phyloP scores from a whole-genome alignment of 2,113 vertebrate genomes.

The Isurus oxyrinchus region DNA sequence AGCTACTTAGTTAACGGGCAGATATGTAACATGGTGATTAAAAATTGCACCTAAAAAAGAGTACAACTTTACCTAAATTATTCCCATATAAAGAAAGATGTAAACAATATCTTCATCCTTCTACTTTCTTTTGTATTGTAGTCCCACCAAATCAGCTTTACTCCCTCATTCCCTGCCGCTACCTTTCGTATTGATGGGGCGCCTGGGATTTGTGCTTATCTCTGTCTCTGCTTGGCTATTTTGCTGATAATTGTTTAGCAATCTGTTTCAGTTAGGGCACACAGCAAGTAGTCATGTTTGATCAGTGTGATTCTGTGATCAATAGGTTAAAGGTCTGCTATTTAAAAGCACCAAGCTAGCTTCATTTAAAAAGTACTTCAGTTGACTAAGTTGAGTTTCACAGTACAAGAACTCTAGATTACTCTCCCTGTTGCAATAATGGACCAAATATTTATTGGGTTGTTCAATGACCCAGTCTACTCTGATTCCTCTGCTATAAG shows the following conservation, averaged over 20 bases:
- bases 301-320: not conserved
- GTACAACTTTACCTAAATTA: not conserved
- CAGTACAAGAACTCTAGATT: not conserved
- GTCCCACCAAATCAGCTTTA: not conserved
- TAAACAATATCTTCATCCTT: not conserved
- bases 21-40: not conserved
- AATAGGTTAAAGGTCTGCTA: conserved; percentile 9
- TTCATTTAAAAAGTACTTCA: not conserved
- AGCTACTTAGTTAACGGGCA: not conserved
- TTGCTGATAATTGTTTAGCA: conserved; percentile 4
- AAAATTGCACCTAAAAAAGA: not conserved
- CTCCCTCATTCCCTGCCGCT: too few relatives aligned
- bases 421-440: not conserved
- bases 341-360: not conserved
- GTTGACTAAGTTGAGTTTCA: not conserved
- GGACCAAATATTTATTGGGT: not conserved
- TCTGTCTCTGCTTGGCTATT: not conserved
- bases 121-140: not conserved
- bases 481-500: not conserved
- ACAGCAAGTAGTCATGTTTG: not conserved
- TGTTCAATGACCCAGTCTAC: not conserved
- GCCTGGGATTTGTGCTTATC: not conserved
- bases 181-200: too few relatives aligned
- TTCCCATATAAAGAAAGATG: not conserved
- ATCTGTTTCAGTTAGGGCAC: not conserved